phyloP scores from a whole-genome alignment of 1,140 invertebrate genomes.

The Penaeus japonicus region DNA sequence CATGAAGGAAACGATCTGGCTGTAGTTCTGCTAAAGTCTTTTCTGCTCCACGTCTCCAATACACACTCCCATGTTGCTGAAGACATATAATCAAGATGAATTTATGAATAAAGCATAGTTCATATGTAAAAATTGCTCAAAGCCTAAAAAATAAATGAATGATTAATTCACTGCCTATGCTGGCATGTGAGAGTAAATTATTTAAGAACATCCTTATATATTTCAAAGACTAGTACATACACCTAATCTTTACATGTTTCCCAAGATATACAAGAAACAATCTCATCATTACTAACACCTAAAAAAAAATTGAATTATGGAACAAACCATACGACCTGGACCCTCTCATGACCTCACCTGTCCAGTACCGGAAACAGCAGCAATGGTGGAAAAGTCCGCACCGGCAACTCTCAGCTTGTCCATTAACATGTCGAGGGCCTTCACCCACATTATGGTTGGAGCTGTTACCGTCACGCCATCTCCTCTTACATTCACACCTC shows the following conservation, averaged over 20 bases:
- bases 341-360: conserved; percentile 73
- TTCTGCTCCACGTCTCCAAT: conserved; percentile 83
- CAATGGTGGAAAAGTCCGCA: conserved; percentile 82
- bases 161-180: not conserved
- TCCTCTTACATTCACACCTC: conserved; percentile 75
- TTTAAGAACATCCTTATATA: not conserved
- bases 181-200: not conserved
- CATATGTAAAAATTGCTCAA: no score
- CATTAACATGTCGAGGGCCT: conserved; percentile 90
- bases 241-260: no score
- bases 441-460: conserved; percentile 92
- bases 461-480: conserved; percentile 76
- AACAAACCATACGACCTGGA: not conserved
- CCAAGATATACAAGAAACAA: no score
- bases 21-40: conserved; percentile 73
- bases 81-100: conserved; percentile 59
- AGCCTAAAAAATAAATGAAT: not conserved
- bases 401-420: conserved; percentile 82
- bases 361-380: conserved; percentile 85
- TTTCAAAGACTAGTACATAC: no score
- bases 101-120: not conserved
- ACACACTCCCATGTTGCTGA: conserved; percentile 96
- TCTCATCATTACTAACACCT: not conserved
- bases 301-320: not conserved
- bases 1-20: conserved; percentile 80